Conservation (phyloP, 2,888 invertebrate species). For the Neuroscelio doddi region DNA sequence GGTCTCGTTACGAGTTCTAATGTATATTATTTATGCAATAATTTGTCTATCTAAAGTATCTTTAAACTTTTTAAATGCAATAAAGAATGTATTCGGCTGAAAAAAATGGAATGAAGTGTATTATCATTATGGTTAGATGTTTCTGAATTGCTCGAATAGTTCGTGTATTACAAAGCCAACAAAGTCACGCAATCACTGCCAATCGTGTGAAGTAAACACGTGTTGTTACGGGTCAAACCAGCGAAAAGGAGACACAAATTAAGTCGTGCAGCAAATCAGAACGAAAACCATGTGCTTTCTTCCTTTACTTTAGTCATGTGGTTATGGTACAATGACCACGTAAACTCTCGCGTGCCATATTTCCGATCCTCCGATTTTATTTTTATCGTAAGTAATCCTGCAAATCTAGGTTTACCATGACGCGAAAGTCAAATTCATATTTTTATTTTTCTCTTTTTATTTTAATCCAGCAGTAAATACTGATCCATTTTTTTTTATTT, state of each 20-base stretch:
- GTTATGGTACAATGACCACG: slow-evolving; percentile 36
- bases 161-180: slow-evolving; percentile 35
- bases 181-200: slow-evolving; percentile 68
- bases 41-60: no score
- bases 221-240: slow-evolving; percentile 58
- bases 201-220: slow-evolving; percentile 65
- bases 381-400: not conserved
- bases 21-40: no score
- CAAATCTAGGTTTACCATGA: no score
- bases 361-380: slow-evolving; percentile 1
- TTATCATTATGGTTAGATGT: not conserved
- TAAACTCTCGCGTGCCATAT: slow-evolving; percentile 22
- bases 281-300: slow-evolving; percentile 34
- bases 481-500: no score
- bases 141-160: slow-evolving; percentile 21
- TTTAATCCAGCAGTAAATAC: no score
- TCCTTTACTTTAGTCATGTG: slow-evolving; percentile 18
- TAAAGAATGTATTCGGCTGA: no score
- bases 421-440: no score
- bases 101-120: no score
- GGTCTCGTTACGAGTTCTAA: no score
- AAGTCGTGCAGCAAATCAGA: slow-evolving; percentile 56
- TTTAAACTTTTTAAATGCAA: no score
- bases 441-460: no score
- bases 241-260: slow-evolving; percentile 54